phyloP scores from a whole-genome alignment of 2,888 invertebrate species.

The Catocala fraxini region DNA sequence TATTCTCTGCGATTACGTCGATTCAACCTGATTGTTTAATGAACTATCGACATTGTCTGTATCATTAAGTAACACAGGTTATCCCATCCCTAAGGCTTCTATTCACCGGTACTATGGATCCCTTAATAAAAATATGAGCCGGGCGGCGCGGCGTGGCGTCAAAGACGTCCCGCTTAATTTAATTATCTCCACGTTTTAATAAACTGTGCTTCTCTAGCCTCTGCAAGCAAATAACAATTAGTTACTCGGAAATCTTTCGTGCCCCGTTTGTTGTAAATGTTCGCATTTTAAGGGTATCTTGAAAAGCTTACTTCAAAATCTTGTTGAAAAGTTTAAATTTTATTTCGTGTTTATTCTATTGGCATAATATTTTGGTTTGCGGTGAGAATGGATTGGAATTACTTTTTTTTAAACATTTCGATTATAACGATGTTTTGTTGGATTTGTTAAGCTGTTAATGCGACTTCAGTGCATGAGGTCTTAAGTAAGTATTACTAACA shows the following conservation, averaged over 20 bases:
- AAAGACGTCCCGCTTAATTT: conserved; percentile 83
- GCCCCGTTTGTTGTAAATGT: conserved; percentile 46
- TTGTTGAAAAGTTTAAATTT: conserved; percentile 12
- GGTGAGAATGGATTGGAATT: no score
- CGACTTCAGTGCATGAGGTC: no score
- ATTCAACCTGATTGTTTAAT: no score
- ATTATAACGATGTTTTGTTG: no score
- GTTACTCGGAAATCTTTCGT: conserved; percentile 56
- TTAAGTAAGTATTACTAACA: no score
- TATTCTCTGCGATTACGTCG: no score
- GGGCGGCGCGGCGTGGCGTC: conserved; percentile 65
- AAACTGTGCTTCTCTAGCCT: conserved; percentile 67
- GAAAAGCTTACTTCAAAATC: conserved; percentile 25
- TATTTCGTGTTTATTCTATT: background rate
- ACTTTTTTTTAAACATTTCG: no score
- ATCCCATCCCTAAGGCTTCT: conserved; percentile 33
- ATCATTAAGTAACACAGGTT: background rate
- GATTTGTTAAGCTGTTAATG: no score
- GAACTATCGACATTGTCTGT: no score
- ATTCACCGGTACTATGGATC: conserved; percentile 51
- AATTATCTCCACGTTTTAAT: conserved; percentile 82
- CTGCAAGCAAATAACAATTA: conserved; percentile 71
- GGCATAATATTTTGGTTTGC: no score
- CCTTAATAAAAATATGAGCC: conserved; percentile 82
- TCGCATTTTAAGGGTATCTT: conserved; percentile 36